Conservation (phyloP, 2,113 vertebrate species). For the Stegostoma tigrinum region DNA sequence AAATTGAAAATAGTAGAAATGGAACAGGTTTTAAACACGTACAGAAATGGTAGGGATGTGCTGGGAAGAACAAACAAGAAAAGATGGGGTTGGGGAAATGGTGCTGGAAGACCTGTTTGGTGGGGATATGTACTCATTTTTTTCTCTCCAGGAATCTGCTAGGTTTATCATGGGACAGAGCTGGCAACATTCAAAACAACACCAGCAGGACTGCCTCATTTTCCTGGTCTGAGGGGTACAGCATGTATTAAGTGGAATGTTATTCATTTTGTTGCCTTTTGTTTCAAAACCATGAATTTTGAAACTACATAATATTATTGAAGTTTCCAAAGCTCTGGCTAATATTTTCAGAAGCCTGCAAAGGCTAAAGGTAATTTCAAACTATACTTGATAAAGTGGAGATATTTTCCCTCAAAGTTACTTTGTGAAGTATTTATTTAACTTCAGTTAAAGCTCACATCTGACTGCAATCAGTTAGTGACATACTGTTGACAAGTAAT, state of each 20-base stretch:
- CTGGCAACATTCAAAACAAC: neutral
- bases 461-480: constrained; percentile 31
- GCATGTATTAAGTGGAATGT: neutral
- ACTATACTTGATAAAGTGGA: neutral
- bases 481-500: constrained; percentile 35
- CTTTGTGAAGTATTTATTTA: constrained; percentile 30
- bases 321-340: neutral
- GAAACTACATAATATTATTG: neutral
- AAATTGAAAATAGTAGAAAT: too few species aligned
- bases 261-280: neutral
- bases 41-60: too few species aligned
- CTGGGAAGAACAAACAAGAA: too few species aligned
- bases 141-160: neutral
- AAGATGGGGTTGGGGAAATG: too few species aligned
- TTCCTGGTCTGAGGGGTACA: neutral
- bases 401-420: neutral
- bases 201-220: neutral
- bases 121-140: neutral
- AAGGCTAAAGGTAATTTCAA: neutral
- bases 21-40: too few species aligned
- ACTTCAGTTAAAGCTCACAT: constrained; percentile 19
- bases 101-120: neutral
- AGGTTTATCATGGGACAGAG: neutral
- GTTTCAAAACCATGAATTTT: neutral
- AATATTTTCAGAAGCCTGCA: neutral